These are phyloP conservation scores for Emydura subglobosa DNA, from an alignment of 2,113 vertebrate species.

Conservation along the genomic window DNA sequence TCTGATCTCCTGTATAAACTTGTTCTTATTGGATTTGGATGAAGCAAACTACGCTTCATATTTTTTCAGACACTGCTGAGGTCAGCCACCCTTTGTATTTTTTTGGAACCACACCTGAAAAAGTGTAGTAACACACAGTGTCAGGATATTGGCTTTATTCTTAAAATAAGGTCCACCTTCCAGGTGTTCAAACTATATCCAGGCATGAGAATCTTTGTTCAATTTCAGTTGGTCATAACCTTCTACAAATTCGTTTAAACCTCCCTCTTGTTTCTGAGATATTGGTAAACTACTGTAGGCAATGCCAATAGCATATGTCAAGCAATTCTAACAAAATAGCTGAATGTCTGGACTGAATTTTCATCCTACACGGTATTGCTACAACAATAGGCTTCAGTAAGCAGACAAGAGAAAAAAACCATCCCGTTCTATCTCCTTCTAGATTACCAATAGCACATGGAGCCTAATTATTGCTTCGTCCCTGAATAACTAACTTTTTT, in stretches of 20 bases:
- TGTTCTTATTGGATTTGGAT: neutral
- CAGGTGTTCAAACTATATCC: neutral
- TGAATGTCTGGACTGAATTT: neutral
- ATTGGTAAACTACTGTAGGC: neutral
- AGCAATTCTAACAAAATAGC: neutral
- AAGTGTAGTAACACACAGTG: neutral
- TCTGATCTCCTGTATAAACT: neutral
- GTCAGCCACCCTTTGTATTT: neutral
- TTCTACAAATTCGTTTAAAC: neutral
- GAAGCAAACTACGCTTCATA: neutral
- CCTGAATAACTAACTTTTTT: neutral
- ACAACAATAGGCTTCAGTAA: neutral
- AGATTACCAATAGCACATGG: neutral
- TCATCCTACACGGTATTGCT: neutral
- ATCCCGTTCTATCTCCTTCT: neutral
- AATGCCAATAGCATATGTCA: neutral
- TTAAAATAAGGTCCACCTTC: neutral
- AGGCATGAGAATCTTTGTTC: slow-evolving; percentile 10
- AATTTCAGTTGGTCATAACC: neutral
- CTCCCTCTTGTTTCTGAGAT: neutral
- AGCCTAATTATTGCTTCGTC: neutral
- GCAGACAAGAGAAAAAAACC: neutral
- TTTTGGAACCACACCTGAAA: neutral
- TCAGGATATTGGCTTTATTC: neutral
- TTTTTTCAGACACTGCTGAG: neutral